Evolutionary conservation across 2,888 invertebrate genomes (phyloP).

Genomic region (Ypsolopha scabrella): DNA sequence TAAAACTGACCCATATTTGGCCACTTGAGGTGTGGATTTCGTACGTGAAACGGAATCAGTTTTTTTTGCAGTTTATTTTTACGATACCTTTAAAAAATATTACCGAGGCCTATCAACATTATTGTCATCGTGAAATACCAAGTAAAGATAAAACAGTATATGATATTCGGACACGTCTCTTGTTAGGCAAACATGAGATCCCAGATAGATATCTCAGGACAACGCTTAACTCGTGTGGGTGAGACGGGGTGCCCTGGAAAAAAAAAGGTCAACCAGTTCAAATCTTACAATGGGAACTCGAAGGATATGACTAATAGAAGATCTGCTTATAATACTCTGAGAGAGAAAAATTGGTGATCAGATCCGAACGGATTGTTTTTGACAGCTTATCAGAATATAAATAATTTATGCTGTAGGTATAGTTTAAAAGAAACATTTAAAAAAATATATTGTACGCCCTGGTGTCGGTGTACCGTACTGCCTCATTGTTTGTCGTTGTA

Average conservation of each 20-base stretch:
- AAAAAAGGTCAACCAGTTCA: conserved; percentile 1
- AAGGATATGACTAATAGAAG: conserved; percentile 41
- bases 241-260: conserved; percentile 30
- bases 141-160: conserved; percentile 49
- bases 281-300: conserved; percentile 1
- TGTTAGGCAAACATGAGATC: conserved; percentile 68
- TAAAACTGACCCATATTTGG: too few species aligned
- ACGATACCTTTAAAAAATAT: too few species aligned
- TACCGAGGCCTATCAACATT: conserved; percentile 21
- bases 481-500: too few species aligned
- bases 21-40: too few species aligned
- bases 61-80: too few species aligned
- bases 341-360: conserved; percentile 40
- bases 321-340: conserved; percentile 14
- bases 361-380: conserved; percentile 19
- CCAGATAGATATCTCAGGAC: conserved; percentile 60
- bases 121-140: conserved; percentile 20
- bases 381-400: neutral
- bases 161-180: conserved; percentile 65
- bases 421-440: neutral
- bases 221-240: conserved; percentile 50
- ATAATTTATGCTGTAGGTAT: too few species aligned
- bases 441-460: too few species aligned
- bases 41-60: too few species aligned
- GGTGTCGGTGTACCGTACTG: too few species aligned